Evolutionary conservation across 1,140 invertebrate genomes (phyloP).

Genomic region (Procambarus clarkii): DNA sequence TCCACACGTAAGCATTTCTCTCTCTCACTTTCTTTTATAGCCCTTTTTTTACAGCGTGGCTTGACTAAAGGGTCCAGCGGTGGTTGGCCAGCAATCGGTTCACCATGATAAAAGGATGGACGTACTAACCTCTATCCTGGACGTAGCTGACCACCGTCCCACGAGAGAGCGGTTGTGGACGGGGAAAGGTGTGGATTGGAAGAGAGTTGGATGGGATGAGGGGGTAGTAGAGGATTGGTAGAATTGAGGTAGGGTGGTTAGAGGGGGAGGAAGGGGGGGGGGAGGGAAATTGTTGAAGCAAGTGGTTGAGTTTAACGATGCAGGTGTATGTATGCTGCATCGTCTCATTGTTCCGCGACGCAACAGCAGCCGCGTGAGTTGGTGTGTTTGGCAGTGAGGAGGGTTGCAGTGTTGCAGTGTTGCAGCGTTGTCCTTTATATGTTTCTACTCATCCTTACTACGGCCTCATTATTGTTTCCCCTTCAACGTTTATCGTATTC

Average conservation of each 20-base stretch:
- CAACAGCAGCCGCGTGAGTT: too few relatives aligned
- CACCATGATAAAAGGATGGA: constrained; percentile 36
- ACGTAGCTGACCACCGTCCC: neutral
- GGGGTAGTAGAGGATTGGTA: neutral
- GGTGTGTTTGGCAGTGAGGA: too few relatives aligned
- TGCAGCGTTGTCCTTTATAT: too few relatives aligned
- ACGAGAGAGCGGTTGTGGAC: neutral
- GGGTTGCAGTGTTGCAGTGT: too few relatives aligned
- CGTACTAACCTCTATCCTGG: neutral
- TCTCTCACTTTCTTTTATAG: constrained; percentile 16
- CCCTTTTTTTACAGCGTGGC: constrained; percentile 40
- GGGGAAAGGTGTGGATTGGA: neutral
- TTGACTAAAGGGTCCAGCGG: constrained; percentile 37
- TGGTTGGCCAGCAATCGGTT: constrained; percentile 13
- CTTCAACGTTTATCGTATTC: too few relatives aligned
- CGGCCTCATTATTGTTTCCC: too few relatives aligned
- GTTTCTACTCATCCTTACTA: too few relatives aligned
- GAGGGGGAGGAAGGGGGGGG: neutral
- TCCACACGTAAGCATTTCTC: neutral
- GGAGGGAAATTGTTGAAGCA: too few relatives aligned
- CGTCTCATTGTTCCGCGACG: too few relatives aligned
- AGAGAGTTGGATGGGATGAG: neutral
- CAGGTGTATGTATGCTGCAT: too few relatives aligned
- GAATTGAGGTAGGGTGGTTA: neutral
- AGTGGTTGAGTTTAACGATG: neutral